Evolutionary conservation across 2,797 vertebrate genomes (phyloP), one percentile per base, ranked within the genome.

Genomic region (Diglossa cyanea): DNA sequence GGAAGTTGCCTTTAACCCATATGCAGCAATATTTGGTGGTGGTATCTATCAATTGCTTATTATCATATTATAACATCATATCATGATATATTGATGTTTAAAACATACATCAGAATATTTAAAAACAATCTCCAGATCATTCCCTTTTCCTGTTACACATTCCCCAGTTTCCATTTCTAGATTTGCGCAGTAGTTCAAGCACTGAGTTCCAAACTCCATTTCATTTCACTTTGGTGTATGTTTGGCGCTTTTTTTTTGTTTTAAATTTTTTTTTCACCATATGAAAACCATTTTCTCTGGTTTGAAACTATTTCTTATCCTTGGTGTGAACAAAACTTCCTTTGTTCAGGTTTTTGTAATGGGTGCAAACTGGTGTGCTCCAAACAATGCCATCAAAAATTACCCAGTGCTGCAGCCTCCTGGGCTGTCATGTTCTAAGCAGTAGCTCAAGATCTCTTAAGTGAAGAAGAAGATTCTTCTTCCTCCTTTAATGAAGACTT

Each of bases 261-360:
- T 92, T 83, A 78, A 78, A 3, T 1, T 28, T 28, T 50, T 95
- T 87, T 95, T 86, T 60, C 74, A 88, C 95, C 96, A 97, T 91
- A 85, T 95, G 96, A 97, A 98, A 96, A 91, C 92, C 89, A 95
- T 98, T 98, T 98, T 97, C 96, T 97, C 85, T 97, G 97, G 97
- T 98, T 98, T 96, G 97, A 98, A 98, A 96, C 97, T 84, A 94
- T 98, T 97, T 97, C 98, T 98, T 98, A 87, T 90, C 96, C 74
- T 72, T n/a, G 96, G 96, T 97, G 97, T 98, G 97, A 98, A 98
- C 97, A 98, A 97, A 98, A 98, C 96, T 97, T 93, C 95, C 95
- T 98, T 98, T 98, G 96, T 98, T 98, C 94, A 95, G 94, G 19
- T 94, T 95, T 95, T 66, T 97, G 71, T 79, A 11, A 94, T 83